phyloP scores from a whole-genome alignment of 1,140 invertebrate genomes.

The Lordiphosa mommai region DNA sequence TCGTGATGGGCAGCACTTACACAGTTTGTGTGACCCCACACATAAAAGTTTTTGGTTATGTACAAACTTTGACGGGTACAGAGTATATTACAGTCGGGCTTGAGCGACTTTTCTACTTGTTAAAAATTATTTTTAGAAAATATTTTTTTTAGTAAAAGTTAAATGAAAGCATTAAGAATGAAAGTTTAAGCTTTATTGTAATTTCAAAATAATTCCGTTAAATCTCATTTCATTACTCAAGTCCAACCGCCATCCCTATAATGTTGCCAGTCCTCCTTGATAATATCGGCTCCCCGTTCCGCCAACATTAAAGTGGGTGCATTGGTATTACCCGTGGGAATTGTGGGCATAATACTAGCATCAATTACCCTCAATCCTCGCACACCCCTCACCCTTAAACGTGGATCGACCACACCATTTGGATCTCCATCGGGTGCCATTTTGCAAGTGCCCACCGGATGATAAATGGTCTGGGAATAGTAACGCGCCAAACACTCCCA shows the following conservation, averaged over 20 bases:
- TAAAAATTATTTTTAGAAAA: too few species aligned
- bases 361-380: conserved; percentile 84
- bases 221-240: not conserved
- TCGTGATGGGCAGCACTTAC: too few species aligned
- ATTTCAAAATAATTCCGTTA: too few species aligned
- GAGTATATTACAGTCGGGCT: too few species aligned
- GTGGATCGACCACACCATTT: conserved; percentile 83
- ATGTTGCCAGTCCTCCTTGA: conserved; percentile 82
- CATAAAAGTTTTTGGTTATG: too few species aligned
- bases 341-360: conserved; percentile 86
- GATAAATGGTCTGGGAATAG: conserved; percentile 86
- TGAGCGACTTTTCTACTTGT: too few species aligned
- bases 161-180: too few species aligned
- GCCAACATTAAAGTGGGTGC: conserved; percentile 86
- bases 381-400: conserved; percentile 83
- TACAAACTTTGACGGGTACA: too few species aligned
- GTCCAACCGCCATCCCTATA: conserved; percentile 53
- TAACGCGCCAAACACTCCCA: conserved; percentile 86
- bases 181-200: too few species aligned
- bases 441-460: conserved; percentile 84
- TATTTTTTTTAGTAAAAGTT: too few species aligned
- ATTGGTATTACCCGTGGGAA: conserved; percentile 86
- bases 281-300: conserved; percentile 85
- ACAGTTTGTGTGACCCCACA: too few species aligned
- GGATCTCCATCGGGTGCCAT: conserved; percentile 83